These are phyloP conservation scores for Nomada fucata DNA, from an alignment of 2,888 invertebrate genomes.

Conservation along the genomic window DNA sequence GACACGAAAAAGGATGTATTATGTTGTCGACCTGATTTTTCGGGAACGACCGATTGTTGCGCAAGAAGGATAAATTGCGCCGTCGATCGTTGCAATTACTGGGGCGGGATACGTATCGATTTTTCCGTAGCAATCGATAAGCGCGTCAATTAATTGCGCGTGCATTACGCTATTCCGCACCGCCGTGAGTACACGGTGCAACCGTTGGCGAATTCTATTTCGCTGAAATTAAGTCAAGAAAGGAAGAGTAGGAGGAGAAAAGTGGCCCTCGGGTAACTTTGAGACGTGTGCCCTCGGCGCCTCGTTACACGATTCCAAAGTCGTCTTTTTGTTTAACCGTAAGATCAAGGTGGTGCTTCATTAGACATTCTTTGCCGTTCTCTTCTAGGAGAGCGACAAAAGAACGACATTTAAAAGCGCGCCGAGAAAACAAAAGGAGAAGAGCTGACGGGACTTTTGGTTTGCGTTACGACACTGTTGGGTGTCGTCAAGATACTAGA, in stretches of 20 bases:
- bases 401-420: conserved; percentile 61
- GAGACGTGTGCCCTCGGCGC: conserved; percentile 39
- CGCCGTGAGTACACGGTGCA: neutral
- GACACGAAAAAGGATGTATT: too few species aligned
- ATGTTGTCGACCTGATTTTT: too few species aligned
- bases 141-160: neutral
- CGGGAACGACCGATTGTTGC: too few species aligned
- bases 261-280: conserved; percentile 40
- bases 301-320: conserved; percentile 40
- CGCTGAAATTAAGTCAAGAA: neutral
- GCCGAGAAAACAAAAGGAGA: conserved; percentile 54
- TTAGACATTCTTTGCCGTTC: conserved; percentile 52
- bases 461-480: conserved; percentile 54
- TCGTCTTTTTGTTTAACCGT: conserved; percentile 35
- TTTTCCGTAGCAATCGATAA: too few species aligned
- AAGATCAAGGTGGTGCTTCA: conserved; percentile 62
- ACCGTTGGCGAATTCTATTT: conserved; percentile 17
- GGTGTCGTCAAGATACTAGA: conserved; percentile 57
- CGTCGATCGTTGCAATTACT: too few species aligned
- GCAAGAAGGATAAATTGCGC: too few species aligned
- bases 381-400: conserved; percentile 29
- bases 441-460: conserved; percentile 50
- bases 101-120: too few species aligned
- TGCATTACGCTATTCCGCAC: neutral
- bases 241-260: neutral